Conservation (phyloP, 2,888 invertebrate species). For the Malthinus flaveolus region DNA sequence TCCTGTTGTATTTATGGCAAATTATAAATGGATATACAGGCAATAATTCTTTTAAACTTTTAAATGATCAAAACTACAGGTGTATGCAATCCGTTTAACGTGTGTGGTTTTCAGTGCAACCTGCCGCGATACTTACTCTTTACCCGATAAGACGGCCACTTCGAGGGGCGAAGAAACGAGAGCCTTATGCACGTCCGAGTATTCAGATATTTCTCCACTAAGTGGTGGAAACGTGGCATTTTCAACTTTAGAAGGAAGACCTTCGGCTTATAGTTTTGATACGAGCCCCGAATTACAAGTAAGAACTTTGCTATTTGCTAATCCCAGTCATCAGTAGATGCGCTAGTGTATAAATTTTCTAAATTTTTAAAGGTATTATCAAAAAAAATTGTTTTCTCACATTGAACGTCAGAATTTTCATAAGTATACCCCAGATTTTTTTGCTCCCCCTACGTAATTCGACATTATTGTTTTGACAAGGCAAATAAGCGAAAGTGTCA, state of each 20-base stretch:
- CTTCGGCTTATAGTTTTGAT: conserved; percentile 91
- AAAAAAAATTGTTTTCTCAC: too few species aligned
- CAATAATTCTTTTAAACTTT: not conserved
- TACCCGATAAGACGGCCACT: conserved; percentile 74
- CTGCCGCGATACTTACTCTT: conserved; percentile 87
- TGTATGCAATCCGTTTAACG: conserved; percentile 4
- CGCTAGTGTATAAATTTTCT: too few species aligned
- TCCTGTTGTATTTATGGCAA: not conserved
- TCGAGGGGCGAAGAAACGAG: conserved; percentile 82
- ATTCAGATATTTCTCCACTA: conserved; percentile 95
- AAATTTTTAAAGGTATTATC: too few species aligned
- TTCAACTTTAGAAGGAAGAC: conserved; percentile 91
- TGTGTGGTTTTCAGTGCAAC: conserved; percentile 69
- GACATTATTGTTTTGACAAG: too few species aligned
- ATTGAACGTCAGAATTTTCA: too few species aligned
- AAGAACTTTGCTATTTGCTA: conserved; percentile 33
- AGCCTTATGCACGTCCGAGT: conserved; percentile 97
- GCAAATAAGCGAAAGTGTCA: too few species aligned
- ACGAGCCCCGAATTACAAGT: conserved; percentile 89
- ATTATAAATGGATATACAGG: not conserved
- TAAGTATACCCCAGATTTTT: too few species aligned
- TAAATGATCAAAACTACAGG: not conserved
- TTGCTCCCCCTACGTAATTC: too few species aligned
- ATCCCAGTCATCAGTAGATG: too few species aligned
- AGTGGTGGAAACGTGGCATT: conserved; percentile 94